Conservation (phyloP, 1,140 invertebrate genomes). For the Agrypnia vestita region DNA sequence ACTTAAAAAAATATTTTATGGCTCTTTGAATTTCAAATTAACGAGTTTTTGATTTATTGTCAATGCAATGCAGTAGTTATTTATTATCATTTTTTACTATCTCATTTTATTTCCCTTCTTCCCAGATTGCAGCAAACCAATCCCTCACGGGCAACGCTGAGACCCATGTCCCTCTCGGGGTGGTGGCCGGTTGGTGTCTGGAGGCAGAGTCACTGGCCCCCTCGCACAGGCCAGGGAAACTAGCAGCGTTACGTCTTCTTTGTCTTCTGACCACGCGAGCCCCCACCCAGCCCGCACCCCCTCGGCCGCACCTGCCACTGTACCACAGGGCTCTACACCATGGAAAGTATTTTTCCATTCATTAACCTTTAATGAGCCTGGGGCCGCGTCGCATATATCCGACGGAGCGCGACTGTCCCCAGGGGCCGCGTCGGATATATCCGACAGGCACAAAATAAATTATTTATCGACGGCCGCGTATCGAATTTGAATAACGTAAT, state of each 20-base stretch:
- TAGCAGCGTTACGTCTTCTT: constrained; percentile 85
- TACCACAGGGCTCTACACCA: constrained; percentile 93
- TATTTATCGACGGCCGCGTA: no score
- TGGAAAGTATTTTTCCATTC: constrained; percentile 68
- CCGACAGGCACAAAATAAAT: no score
- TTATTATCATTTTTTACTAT: background rate
- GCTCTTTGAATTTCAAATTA: no score
- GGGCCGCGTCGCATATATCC: no score
- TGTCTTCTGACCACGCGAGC: constrained; percentile 80
- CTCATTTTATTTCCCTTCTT: background rate
- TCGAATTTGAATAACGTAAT: no score
- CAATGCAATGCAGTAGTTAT: no score
- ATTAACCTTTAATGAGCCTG: no score
- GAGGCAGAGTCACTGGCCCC: constrained; percentile 81
- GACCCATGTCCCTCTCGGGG: constrained; percentile 80
- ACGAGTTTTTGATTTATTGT: no score
- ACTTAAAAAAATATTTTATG: no score
- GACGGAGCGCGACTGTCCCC: no score
- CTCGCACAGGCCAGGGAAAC: constrained; percentile 79
- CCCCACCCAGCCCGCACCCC: constrained; percentile 66
- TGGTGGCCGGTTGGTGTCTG: constrained; percentile 93
- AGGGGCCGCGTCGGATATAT: no score
- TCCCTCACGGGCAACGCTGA: constrained; percentile 71
- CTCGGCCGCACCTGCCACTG: constrained; percentile 83
- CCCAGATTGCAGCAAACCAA: constrained; percentile 71